phyloP scores from a whole-genome alignment of 2,113 vertebrate species.

The Euleptes europaea region DNA sequence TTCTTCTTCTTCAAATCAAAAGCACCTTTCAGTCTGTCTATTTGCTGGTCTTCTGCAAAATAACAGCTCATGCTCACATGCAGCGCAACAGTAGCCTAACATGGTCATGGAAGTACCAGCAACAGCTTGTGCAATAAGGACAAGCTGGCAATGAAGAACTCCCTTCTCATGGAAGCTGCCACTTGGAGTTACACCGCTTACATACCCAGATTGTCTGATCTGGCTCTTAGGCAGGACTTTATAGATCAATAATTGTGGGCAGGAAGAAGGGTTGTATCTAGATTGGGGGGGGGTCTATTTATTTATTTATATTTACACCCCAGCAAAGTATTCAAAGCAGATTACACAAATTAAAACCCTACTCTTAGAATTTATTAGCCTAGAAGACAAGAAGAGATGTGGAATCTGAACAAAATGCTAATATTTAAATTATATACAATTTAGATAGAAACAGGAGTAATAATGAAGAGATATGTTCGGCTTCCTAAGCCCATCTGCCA shows the following conservation, averaged over 20 bases:
- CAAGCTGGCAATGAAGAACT: background rate
- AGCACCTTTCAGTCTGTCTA: background rate
- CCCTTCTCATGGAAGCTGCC: background rate
- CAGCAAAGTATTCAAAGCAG: background rate
- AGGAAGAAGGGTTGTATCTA: background rate
- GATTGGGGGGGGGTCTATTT: background rate
- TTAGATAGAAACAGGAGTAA: background rate
- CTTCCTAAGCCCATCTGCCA: background rate
- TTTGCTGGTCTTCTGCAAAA: background rate
- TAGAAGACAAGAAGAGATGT: background rate
- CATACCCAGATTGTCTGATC: background rate
- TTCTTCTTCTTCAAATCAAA: too few species aligned
- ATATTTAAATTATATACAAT: background rate
- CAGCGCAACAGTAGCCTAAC: background rate
- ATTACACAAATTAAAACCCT: background rate
- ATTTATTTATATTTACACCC: background rate
- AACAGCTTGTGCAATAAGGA: background rate
- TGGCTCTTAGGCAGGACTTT: background rate
- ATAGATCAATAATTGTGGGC: background rate
- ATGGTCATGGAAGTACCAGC: background rate
- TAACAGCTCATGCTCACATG: background rate
- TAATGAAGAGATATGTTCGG: background rate
- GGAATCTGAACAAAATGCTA: background rate
- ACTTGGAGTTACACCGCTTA: background rate
- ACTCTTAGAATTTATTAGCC: background rate